Evolutionary conservation across 1,140 invertebrate genomes (phyloP).

Genomic region (Zaprionus nigranus): DNA sequence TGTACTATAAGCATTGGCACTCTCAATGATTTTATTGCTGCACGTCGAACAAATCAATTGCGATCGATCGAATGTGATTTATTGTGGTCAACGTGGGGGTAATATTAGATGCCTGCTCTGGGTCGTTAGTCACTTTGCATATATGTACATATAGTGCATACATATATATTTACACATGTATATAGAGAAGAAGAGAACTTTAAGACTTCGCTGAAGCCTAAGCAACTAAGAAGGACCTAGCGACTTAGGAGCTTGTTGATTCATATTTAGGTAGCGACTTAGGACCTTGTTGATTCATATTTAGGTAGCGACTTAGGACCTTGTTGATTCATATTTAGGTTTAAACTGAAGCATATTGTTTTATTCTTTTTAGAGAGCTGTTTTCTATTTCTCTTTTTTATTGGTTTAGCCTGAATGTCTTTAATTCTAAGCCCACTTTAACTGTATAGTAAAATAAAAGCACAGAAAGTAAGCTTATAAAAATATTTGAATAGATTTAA

Average conservation of each 20-base stretch:
- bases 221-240: neutral
- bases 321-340: too few relatives aligned
- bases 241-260: too few relatives aligned
- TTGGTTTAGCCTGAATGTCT: too few relatives aligned
- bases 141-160: neutral
- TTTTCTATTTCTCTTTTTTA: too few relatives aligned
- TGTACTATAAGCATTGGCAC: neutral
- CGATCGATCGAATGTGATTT: slow-evolving; percentile 17
- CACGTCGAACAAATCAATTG: slow-evolving; percentile 19
- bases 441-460: neutral
- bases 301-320: too few relatives aligned
- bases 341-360: too few relatives aligned
- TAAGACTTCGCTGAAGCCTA: neutral
- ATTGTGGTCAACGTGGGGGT: neutral
- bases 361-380: too few relatives aligned
- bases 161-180: neutral
- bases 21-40: slow-evolving; percentile 12
- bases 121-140: neutral
- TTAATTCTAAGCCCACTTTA: too few relatives aligned
- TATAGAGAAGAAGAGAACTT: neutral
- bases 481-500: neutral
- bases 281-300: too few relatives aligned
- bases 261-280: too few relatives aligned
- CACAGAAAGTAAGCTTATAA: neutral
- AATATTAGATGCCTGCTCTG: slow-evolving; percentile 3